Conservation (phyloP, 2,888 invertebrate genomes). For the Nematopogon swammerdamellus region DNA sequence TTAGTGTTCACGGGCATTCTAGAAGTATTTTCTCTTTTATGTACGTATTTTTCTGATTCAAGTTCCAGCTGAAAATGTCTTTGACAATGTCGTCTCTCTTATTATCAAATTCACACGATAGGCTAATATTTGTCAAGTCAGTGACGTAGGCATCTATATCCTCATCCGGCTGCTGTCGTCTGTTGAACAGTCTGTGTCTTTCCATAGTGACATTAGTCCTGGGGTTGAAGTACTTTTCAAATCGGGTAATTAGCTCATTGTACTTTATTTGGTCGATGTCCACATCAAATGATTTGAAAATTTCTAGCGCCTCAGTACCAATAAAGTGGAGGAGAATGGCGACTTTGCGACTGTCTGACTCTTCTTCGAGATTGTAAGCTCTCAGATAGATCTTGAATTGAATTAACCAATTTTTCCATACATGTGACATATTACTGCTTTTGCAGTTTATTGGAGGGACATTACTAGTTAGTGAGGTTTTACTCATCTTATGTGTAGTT, state of each 20-base stretch:
- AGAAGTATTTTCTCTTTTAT: too few relatives aligned
- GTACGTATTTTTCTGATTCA: too few relatives aligned
- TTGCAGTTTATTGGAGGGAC: background rate
- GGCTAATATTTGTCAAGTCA: background rate
- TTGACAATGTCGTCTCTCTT: too few relatives aligned
- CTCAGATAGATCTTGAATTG: background rate
- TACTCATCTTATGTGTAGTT: background rate
- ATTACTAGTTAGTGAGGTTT: background rate
- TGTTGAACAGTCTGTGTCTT: conserved; percentile 10
- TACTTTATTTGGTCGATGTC: conserved; percentile 4
- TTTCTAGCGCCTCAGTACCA: conserved; percentile 4
- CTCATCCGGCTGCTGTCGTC: conserved; percentile 6
- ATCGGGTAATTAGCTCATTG: conserved; percentile 3
- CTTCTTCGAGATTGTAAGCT: background rate
- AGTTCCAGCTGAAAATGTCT: too few relatives aligned
- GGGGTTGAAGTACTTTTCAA: conserved; percentile 7
- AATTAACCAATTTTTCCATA: background rate
- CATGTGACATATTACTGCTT: background rate
- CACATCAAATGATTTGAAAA: conserved; percentile 8
- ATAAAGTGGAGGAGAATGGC: background rate
- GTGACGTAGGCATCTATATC: conserved; percentile 4
- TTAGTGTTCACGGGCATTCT: background rate
- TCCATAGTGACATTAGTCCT: conserved; percentile 9
- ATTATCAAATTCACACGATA: too few relatives aligned
- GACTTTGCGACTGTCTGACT: background rate